Evolutionary conservation across 2,113 vertebrate species (phyloP), one percentile per base, ranked within the genome.

Genomic region (Fulmarus glacialis): DNA sequence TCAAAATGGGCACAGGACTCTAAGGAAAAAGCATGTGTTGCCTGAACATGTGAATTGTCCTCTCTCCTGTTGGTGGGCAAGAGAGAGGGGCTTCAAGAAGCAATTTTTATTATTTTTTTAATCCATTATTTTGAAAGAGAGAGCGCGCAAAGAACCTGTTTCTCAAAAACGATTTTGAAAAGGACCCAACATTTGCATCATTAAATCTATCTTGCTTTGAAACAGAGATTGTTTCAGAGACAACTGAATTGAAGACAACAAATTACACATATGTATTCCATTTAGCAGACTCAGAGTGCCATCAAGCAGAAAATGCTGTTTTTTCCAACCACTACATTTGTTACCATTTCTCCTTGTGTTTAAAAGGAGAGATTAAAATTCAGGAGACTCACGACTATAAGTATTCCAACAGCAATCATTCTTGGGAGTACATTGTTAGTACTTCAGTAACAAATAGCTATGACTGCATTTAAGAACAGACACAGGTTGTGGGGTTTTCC

Each of bases 31-130:
- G 5, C 17, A 14, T 14, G 22, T 4, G 26, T 36, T 52, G 40
- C 60, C 66, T n/a, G 21, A 48, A n/a, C 4, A 24, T 0, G 5
- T 0, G 8, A 85, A 60, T 11, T 53, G 47, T 10, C 62, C 47
- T 62, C 66, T 50, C 82, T 71, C 60, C 53, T 66, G 20, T 4
- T 29, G 24, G 18, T 27, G 38, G 52, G 73, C 20, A 40, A 50
- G 15, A 64, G 32, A 40, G 8, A 4, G 2, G 5, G 20, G 8
- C 5, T 55, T 68, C 40, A 50, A 89, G n/a, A 8, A 81, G 18
- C 12, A 52, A n/a, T 30, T 78, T 32, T 79, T 8, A 22, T 7
- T 29, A 15, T 8, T n/a, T 63, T 21, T 83, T 70, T 18, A 48
- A 80, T 26, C 27, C 16, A 40, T 77, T 68, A 22, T 36, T 81